Evolutionary conservation across 1,140 invertebrate species (phyloP).

Genomic region (Musca vetustissima): DNA sequence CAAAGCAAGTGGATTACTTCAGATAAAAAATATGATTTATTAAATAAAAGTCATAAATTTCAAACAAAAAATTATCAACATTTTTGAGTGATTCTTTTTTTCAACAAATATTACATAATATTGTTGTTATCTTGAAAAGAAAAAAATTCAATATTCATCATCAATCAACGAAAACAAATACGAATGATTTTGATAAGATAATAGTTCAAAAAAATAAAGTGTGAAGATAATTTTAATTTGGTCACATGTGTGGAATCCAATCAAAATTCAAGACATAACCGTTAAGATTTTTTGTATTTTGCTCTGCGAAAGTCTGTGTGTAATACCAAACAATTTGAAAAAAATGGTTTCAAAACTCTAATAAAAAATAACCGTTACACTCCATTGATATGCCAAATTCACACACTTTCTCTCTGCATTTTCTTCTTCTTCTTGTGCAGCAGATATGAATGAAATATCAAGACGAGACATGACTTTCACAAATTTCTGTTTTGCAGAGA

Average conservation of each 20-base stretch:
- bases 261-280: background rate
- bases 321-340: background rate
- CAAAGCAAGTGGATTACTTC: background rate
- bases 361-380: background rate
- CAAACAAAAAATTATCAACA: too few species aligned
- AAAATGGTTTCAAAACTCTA: too few species aligned
- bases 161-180: background rate
- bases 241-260: background rate
- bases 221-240: too few species aligned
- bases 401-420: conserved; percentile 10
- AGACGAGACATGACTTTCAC: too few species aligned
- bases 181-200: background rate
- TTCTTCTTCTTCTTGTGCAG: too few species aligned
- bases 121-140: too few species aligned
- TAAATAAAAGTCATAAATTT: too few species aligned
- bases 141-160: too few species aligned
- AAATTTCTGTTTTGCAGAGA: too few species aligned
- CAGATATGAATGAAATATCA: too few species aligned
- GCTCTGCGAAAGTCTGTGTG: background rate
- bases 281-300: background rate
- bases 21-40: background rate
- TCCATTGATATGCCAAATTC: conserved; percentile 14
- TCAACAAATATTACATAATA: too few species aligned
- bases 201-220: background rate
- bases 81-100: too few species aligned